Conservation (phyloP, 2,113 vertebrate species). For the Ciconia boyciana region DNA sequence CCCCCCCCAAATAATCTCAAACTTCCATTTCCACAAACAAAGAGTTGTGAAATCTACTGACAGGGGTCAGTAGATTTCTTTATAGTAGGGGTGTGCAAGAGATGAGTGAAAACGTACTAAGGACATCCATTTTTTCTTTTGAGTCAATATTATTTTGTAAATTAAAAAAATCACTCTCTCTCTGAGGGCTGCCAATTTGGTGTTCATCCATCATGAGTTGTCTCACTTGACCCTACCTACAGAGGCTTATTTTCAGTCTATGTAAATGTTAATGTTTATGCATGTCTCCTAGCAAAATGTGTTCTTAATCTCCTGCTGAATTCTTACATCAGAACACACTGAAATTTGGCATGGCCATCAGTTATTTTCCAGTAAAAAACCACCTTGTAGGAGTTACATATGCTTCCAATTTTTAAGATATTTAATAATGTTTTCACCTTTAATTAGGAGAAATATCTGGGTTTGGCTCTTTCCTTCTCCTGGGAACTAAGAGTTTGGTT, state of each 20-base stretch:
- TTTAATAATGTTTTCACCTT: slow-evolving; percentile 63
- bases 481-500: neutral
- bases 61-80: neutral
- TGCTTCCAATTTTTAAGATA: slow-evolving; percentile 42
- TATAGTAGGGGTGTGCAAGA: neutral
- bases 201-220: neutral
- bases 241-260: neutral
- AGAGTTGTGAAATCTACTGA: neutral
- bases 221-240: neutral
- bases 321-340: slow-evolving; percentile 51
- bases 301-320: slow-evolving; percentile 58
- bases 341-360: slow-evolving; percentile 27
- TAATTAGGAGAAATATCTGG: slow-evolving; percentile 48
- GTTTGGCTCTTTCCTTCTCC: slow-evolving; percentile 14
- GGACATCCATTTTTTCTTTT: neutral
- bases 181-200: neutral
- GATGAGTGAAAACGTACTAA: neutral
- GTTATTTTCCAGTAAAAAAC: slow-evolving; percentile 66
- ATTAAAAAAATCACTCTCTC: neutral
- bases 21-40: neutral
- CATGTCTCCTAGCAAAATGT: slow-evolving; percentile 39
- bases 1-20: neutral
- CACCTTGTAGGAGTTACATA: slow-evolving; percentile 45
- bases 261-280: neutral
- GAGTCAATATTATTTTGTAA: neutral